Conservation (phyloP, 2,113 vertebrate species). For the Colinus virginianus region DNA sequence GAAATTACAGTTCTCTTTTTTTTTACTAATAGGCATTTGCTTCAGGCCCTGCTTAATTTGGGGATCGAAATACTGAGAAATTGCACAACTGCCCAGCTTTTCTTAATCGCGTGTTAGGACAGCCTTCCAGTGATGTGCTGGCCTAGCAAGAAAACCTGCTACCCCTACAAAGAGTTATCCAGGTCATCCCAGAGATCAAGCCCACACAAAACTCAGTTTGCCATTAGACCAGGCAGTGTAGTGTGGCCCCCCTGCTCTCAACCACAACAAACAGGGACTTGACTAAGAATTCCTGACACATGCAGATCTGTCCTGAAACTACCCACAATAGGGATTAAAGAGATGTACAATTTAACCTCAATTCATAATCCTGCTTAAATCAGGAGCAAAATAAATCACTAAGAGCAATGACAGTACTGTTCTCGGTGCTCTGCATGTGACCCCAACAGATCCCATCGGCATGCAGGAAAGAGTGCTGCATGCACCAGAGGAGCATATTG, state of each 20-base stretch:
- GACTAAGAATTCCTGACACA: constrained; percentile 37
- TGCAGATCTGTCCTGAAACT: constrained; percentile 44
- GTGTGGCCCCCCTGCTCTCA: not conserved
- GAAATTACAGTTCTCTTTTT: not conserved
- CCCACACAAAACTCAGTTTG: not conserved
- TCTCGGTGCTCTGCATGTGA: not conserved
- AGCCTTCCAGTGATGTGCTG: not conserved
- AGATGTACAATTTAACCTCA: constrained; percentile 69
- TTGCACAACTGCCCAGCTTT: not conserved
- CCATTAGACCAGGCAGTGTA: not conserved
- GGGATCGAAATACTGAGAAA: not conserved
- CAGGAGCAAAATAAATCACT: constrained; percentile 59
- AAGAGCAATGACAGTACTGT: constrained; percentile 28
- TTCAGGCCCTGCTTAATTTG: constrained; percentile 4
- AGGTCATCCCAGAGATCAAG: not conserved
- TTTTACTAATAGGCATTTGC: not conserved
- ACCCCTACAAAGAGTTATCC: not conserved
- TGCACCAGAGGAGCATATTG: not conserved
- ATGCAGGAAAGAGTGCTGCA: not conserved
- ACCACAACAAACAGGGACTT: not conserved
- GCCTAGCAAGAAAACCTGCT: not conserved
- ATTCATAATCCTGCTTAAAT: constrained; percentile 72
- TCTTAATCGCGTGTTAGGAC: not conserved
- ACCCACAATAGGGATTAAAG: constrained; percentile 55
- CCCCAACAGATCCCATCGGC: not conserved